Conservation (phyloP, 2,888 invertebrate genomes). For the Plebejus argus region DNA sequence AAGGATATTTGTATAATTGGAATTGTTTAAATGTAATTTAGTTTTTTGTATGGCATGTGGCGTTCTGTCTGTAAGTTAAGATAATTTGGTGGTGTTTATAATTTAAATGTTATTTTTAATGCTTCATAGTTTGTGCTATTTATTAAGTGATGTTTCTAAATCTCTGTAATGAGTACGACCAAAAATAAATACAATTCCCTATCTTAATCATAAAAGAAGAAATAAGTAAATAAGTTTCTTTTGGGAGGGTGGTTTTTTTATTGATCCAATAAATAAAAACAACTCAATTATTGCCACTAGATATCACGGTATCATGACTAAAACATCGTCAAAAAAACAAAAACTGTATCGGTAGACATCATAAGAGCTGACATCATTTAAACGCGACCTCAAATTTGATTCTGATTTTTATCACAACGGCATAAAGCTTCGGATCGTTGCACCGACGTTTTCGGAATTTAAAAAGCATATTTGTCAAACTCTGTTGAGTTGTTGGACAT, state of each 20-base stretch:
- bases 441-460: background rate
- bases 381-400: slow-evolving; percentile 19
- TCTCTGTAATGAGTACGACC: too few species aligned
- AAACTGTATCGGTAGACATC: slow-evolving; percentile 47
- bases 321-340: slow-evolving; percentile 4
- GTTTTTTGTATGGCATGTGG: background rate
- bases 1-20: slow-evolving; percentile 6
- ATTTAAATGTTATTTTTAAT: background rate
- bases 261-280: background rate
- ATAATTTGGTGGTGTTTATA: background rate
- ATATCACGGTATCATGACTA: slow-evolving; percentile 13
- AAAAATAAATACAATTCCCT: too few species aligned
- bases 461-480: slow-evolving; percentile 28
- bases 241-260: background rate
- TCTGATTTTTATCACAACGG: slow-evolving; percentile 10
- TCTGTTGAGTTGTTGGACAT: slow-evolving; percentile 62
- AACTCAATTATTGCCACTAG: slow-evolving; percentile 21
- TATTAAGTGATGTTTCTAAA: too few species aligned
- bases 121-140: background rate
- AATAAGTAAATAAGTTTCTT: too few species aligned
- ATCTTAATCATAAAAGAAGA: too few species aligned
- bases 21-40: slow-evolving; percentile 3
- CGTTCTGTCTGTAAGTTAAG: background rate
- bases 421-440: slow-evolving; percentile 37
- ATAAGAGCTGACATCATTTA: slow-evolving; percentile 34